Base-by-base conservation (phyloP, 2,797 vertebrate species). In the Chromis chromis region DNA sequence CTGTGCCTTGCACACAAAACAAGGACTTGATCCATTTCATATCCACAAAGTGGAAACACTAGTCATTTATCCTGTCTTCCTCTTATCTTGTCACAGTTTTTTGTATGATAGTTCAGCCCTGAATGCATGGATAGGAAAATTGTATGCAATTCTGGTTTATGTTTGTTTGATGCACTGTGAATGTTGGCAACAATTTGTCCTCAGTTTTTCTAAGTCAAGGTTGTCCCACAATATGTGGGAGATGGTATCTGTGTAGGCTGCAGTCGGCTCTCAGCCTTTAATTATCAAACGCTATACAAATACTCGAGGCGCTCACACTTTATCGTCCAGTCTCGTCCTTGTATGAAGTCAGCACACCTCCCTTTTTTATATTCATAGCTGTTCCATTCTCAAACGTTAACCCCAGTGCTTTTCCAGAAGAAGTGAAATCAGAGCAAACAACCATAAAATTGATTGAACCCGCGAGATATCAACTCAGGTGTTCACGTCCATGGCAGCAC, bases 371-470 rank as follows among this genome's bases (percentile, higher is more conserved):
- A 91, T 92, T 94, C 89, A 92, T 91, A 86, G 89, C 76, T 72
- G 65, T 83, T 70, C 82, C 66, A 53, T 83, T 84, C 74, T 76
- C 63, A 10, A 74, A 57, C 82, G 19, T 89, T 88, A 85, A 88
- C 83, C 86, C 78, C 62, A 14, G 52, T 61, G 59, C 81, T 73
- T 89, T 90, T 91, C 72, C 79, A 79, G 70, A 65, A 80, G 70
- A 79, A 89, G 83, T 82, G 86, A 85, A 90, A 83, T 90, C 78
- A 62, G 88, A 78, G 76, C 88, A 91, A 88, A 84, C 76, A 39
- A 27, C 85, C 90, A 88, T 87, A 91, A 93, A 91, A 92, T 89
- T 80, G 88, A 90, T 88, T 80, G 88, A 91, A 85, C 76, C 82
- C 67, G 76, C 76, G 81, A 85, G 88, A 88, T 92, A 90, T 92